Evolutionary conservation across 2,797 vertebrate genomes (phyloP), one percentile per base, ranked within the genome.

Genomic region (Hirundo rustica): DNA sequence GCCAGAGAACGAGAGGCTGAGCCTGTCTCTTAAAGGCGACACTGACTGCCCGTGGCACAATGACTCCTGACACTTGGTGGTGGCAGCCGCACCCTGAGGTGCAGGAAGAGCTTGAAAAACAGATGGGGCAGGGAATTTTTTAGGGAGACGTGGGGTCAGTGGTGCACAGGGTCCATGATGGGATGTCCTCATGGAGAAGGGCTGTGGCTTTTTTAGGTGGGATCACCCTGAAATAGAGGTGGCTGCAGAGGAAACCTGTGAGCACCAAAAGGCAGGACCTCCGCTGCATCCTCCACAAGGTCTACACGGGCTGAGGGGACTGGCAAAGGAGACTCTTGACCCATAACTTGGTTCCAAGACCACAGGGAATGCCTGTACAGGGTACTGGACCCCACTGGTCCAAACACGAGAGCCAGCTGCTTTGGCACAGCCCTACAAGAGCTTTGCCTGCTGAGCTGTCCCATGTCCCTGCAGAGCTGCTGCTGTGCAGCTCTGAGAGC

Each of bases 21-120:
- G 79, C 70, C 70, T 5, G 1, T 54, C 76, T 75, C 85, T 92
- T 92, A 89, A 85, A 95, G 88, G 82, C 7, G 13, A 88, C 20
- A 0, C 32, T 8, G 70, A 57, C 51, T 44, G 81, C 34, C 65
- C 55, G 3, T 0, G 1, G 61, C 42, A 77, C 38, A 2, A 50
- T 3, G 61, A 29, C 15, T 67, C 45, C 2, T 48, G 32, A 40
- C 19, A 23, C 65, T 4, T 27, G 21, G 14, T 26, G 72, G n/a
- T 7, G 54, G 61, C 57, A 61, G 75, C 68, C 9, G 16, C 54
- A 44, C 19, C 50, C 72, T 5, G 1, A 58, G 50, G 16, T 26
- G 36, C 47, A 51, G 68, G 27, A 75, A 25, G 32, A 67, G 32
- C 57, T 80, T 68, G 58, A 67, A 55, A 73, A 92, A 84, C 1